Conservation (phyloP, 2,797 vertebrate genomes). For the Enteromius unitaeniatus region DNA sequence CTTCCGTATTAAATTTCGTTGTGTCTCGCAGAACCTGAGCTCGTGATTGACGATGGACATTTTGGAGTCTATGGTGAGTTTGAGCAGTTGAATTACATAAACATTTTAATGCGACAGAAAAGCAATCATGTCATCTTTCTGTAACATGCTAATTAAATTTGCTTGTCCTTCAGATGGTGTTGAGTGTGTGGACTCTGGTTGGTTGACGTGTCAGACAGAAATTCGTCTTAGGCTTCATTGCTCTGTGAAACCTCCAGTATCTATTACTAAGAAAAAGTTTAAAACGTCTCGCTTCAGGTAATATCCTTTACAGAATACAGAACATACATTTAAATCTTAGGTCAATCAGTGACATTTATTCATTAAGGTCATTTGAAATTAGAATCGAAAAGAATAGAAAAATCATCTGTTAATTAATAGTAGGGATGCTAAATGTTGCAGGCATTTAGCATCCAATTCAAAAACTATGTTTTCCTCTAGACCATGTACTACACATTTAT, state of each 20-base stretch:
- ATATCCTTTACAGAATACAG: conserved; percentile 26
- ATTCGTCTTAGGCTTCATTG: conserved; percentile 94
- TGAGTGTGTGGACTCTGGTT: conserved; percentile 90
- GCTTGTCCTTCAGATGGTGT: conserved; percentile 79
- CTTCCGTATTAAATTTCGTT: conserved; percentile 29
- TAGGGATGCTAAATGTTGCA: background rate
- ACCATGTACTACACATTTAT: background rate
- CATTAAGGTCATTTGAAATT: no score
- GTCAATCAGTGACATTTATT: no score
- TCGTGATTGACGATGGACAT: conserved; percentile 84
- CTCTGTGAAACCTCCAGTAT: conserved; percentile 89
- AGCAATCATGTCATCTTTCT: background rate
- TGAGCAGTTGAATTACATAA: background rate
- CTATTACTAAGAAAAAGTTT: conserved; percentile 96
- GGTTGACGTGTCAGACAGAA: conserved; percentile 97
- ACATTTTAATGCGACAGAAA: background rate
- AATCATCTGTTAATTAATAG: background rate
- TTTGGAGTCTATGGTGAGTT: conserved; percentile 95
- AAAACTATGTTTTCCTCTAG: background rate
- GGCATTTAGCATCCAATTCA: background rate
- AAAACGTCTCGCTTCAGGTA: conserved; percentile 99
- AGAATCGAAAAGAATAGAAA: no score
- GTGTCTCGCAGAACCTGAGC: conserved; percentile 81
- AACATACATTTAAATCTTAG: background rate
- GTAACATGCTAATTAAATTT: conserved; percentile 4